Base-by-base conservation (phyloP, 2,888 invertebrate genomes). In the Drosophila austrosaltans region DNA sequence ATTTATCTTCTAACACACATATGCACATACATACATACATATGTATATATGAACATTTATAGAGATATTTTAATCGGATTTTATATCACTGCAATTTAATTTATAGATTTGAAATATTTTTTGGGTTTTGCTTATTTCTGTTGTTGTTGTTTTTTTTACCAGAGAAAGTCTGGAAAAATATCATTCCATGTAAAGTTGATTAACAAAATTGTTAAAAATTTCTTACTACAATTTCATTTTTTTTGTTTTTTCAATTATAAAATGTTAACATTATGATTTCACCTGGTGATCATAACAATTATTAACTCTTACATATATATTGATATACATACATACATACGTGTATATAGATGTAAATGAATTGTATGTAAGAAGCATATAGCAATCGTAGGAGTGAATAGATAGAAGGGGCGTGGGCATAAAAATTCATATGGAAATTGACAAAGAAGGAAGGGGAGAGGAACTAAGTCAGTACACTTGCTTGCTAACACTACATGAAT, bases 201-300 rank as follows among this genome's bases (percentile, higher is more conserved):
- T 79, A 72, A 79, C 68, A 77, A 77, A 77, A 79, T 68, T 75
- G 36, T 58, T 40, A 61, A 64, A 79, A 66, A 69, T 77, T 60
- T 72, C 44, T 66, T 59, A 48, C 48, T 10, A 48, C 48, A 10
- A 48, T 3, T 48, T 48, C 30, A 40, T 66, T 53, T 59, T 61
- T 53, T 28, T 53, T 59, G 56, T 53, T 28, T 16, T 69, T 63
- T 56, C 72, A 77, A 48, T 48, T 48, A 65, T 80, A 87, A 87
- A 87, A 87, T 87, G 87, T 87, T 87, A 87, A 87, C 87, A 87
- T 90, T 86, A 81, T 87, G 87, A 87, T 87, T 83, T 83, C 85
- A 89, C 89, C 83, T 87, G 42, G 60, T 66, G 63, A 74, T 76
- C 61, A 62, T 66, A 73, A 73, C 66, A 74, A 58, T 56, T 65